A percentile compares a stretch with the other conserved stretches of the same genome.
phyloP scores from a whole-genome alignment of 2,888 invertebrate species.

The Enchytraeus crypticus region DNA sequence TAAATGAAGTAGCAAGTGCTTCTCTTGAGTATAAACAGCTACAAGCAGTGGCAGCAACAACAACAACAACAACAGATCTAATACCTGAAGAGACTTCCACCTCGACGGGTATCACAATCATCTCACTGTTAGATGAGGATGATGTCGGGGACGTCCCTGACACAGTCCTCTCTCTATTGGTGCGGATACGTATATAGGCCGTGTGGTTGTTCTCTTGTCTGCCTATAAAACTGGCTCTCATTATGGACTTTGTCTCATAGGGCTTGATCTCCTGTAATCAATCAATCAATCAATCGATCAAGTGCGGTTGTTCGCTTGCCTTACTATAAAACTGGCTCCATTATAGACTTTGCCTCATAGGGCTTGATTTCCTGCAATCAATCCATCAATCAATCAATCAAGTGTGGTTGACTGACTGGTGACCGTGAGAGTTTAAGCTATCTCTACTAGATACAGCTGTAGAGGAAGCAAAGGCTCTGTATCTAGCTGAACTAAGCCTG shows the following conservation, averaged over 20 bases:
- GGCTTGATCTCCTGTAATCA: slow-evolving; percentile 65
- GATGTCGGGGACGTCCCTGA: no score
- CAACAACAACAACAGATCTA: no score
- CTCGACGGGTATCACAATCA: slow-evolving; percentile 72
- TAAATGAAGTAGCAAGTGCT: no score
- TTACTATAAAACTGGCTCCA: slow-evolving; percentile 72
- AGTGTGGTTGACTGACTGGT: slow-evolving; percentile 68
- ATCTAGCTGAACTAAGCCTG: no score
- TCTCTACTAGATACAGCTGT: no score
- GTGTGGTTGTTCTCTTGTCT: slow-evolving; percentile 71
- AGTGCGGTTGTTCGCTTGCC: slow-evolving; percentile 70
- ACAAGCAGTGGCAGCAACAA: no score
- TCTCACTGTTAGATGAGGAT: no score
- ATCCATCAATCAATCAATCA: slow-evolving; percentile 7
- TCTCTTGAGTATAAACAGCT: no score
- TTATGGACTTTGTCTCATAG: slow-evolving; percentile 74
- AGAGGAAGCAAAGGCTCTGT: no score
- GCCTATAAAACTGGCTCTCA: slow-evolving; percentile 72
- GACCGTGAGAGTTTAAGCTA: no score
- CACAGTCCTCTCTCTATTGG: slow-evolving; percentile 48
- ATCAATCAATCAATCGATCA: slow-evolving; percentile 6
- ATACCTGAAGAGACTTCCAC: slow-evolving; percentile 62
- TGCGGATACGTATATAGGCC: slow-evolving; percentile 70
- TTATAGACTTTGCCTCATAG: slow-evolving; percentile 74
- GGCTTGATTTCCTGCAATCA: slow-evolving; percentile 65